phyloP scores from a whole-genome alignment of 2,113 vertebrate species.

The Vimba vimba region DNA sequence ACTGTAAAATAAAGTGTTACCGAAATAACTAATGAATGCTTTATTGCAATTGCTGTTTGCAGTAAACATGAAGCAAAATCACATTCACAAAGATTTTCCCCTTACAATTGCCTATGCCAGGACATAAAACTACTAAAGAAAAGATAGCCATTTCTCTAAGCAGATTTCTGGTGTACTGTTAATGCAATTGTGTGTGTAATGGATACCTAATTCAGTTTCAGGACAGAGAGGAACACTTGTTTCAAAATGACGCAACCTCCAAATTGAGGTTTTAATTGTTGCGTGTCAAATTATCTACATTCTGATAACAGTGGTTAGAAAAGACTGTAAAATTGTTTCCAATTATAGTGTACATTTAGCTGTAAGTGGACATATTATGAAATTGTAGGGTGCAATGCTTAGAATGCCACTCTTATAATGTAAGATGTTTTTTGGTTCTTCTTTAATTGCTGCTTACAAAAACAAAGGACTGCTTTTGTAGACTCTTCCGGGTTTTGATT shows the following conservation, averaged over 20 bases:
- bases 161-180: slow-evolving; percentile 17
- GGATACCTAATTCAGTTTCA: slow-evolving; percentile 38
- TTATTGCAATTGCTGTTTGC: neutral
- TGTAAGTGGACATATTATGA: slow-evolving; percentile 52
- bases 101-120: neutral
- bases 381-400: slow-evolving; percentile 34
- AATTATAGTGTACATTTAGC: slow-evolving; percentile 48
- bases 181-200: slow-evolving; percentile 34
- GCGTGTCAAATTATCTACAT: slow-evolving; percentile 39
- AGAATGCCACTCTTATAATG: slow-evolving; percentile 17
- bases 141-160: neutral
- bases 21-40: neutral
- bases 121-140: neutral
- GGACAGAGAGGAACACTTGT: slow-evolving; percentile 33
- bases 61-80: neutral
- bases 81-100: neutral
- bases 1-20: too few relatives aligned
- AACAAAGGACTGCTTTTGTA: slow-evolving; percentile 29
- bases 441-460: slow-evolving; percentile 4
- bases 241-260: slow-evolving; percentile 24
- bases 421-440: neutral
- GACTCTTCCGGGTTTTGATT: neutral
- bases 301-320: slow-evolving; percentile 41
- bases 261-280: slow-evolving; percentile 35
- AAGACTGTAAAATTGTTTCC: slow-evolving; percentile 23